A percentile compares a stretch with the other conserved stretches of the same genome.
Conservation (phyloP, 2,797 vertebrate species). For the Loriculus beryllinus region DNA sequence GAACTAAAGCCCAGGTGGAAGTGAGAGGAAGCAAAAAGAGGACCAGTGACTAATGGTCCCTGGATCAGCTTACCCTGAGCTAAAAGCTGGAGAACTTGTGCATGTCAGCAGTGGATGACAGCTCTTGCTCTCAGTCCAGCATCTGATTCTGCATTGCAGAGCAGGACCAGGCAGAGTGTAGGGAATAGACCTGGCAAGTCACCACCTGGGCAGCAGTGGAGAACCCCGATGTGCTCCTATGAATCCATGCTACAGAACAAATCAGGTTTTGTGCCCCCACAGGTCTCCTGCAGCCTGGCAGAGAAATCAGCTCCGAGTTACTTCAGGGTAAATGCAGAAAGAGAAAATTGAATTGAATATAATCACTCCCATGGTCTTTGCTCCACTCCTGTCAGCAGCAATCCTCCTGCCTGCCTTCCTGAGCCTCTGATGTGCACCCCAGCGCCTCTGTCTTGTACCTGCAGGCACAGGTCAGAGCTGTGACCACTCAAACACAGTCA, state of each 20-base stretch:
- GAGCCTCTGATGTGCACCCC: background rate
- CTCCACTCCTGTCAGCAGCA: background rate
- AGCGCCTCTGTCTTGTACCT: background rate
- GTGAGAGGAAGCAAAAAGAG: background rate
- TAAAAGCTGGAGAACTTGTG: background rate
- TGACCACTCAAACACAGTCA: accelerated
- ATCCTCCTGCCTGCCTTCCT: background rate
- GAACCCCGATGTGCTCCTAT: background rate
- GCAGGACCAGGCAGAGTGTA: background rate
- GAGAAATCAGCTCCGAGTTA: background rate
- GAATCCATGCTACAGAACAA: background rate
- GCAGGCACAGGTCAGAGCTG: background rate
- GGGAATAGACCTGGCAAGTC: background rate
- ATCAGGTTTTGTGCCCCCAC: background rate
- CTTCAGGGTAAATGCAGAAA: background rate
- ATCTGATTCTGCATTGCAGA: background rate
- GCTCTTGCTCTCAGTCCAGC: background rate
- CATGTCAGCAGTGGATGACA: background rate
- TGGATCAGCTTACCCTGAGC: background rate
- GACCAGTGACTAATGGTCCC: background rate
- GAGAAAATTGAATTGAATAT: background rate
- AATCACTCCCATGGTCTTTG: background rate
- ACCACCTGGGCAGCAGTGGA: background rate
- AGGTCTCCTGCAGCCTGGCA: background rate
- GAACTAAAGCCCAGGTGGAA: background rate